These are phyloP conservation scores for Drosophila lacteicornis DNA, from an alignment of 1,140 invertebrate genomes.

Conservation along the genomic window DNA sequence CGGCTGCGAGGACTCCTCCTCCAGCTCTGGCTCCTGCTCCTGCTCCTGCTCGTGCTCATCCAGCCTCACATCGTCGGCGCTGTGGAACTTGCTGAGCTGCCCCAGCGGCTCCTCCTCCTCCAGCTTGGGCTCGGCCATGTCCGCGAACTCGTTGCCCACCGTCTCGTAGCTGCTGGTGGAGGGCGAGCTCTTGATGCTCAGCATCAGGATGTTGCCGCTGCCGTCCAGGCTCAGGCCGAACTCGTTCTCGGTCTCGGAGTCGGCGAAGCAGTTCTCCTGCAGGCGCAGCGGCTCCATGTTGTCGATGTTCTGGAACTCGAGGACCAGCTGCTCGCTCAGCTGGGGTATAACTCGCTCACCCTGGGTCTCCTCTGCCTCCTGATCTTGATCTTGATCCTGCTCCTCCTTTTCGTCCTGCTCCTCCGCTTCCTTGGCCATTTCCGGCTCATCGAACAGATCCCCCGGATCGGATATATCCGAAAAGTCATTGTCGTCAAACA, in stretches of 20 bases:
- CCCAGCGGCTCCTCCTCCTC: constrained; percentile 47
- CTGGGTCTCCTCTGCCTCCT: not conserved
- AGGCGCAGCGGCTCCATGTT: constrained; percentile 73
- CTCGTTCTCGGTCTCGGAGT: constrained; percentile 64
- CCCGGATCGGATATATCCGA: constrained; percentile 84
- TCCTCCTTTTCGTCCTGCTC: constrained; percentile 19
- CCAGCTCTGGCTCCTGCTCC: constrained; percentile 12
- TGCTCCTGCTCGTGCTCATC: constrained; percentile 35
- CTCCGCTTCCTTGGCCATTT: constrained; percentile 26
- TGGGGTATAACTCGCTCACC: constrained; percentile 8
- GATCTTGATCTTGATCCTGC: not conserved
- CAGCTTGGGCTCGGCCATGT: constrained; percentile 58
- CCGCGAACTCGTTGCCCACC: constrained; percentile 82
- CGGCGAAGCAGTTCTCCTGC: constrained; percentile 80
- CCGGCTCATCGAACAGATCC: constrained; percentile 69
- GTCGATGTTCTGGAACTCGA: constrained; percentile 76
- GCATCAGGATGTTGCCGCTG: constrained; percentile 60
- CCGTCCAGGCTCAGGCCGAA: constrained; percentile 63
- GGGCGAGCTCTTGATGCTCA: constrained; percentile 83
- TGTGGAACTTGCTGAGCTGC: constrained; percentile 71
- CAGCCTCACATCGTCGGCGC: constrained; percentile 66
- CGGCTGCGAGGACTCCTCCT: constrained; percentile 52
- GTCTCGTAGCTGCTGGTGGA: constrained; percentile 85
- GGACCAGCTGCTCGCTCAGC: constrained; percentile 59
- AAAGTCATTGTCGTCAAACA: constrained; percentile 83